A percentile compares a stretch with the other conserved stretches of the same genome.
Conservation (phyloP, 2,113 vertebrate species). For the Sturnira hondurensis region DNA sequence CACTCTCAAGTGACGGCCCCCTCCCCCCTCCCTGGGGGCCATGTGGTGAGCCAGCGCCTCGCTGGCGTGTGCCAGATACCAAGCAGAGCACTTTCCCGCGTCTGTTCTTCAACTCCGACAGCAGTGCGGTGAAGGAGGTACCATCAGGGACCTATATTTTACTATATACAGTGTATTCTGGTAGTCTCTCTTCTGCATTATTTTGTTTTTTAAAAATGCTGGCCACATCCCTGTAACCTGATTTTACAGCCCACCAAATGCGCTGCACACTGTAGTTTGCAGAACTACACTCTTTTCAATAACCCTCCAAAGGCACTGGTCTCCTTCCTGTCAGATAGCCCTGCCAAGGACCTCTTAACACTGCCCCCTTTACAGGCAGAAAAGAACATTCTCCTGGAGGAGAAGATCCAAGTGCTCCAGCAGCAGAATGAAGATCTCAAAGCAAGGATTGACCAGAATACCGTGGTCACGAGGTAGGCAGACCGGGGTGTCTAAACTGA, state of each 20-base stretch:
- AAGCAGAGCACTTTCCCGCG: accelerated
- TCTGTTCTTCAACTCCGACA: not conserved
- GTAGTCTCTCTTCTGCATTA: not conserved
- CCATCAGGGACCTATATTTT: accelerated
- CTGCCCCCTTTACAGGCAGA: constrained; percentile 85
- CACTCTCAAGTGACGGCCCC: accelerated
- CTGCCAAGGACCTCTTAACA: not conserved
- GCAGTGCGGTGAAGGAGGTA: accelerated
- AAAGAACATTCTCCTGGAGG: constrained; percentile 94
- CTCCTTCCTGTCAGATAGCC: accelerated
- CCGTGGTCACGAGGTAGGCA: constrained; percentile 90
- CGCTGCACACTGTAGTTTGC: not conserved
- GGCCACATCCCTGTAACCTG: not conserved
- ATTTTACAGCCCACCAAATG: not conserved
- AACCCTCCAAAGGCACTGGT: not conserved
- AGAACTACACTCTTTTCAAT: not conserved
- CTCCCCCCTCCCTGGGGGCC: accelerated
- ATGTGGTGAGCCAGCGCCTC: accelerated
- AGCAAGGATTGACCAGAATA: constrained; percentile 93
- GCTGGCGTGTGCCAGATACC: too few species aligned
- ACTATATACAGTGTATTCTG: not conserved
- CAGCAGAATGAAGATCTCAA: constrained; percentile 96
- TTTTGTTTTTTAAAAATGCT: not conserved
- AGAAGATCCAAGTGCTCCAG: constrained; percentile 93
- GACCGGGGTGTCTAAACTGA: not conserved